Evolutionary conservation across 2,888 invertebrate species (phyloP), one percentile per base, ranked within the genome.

Genomic region (Entomobrya proxima): DNA sequence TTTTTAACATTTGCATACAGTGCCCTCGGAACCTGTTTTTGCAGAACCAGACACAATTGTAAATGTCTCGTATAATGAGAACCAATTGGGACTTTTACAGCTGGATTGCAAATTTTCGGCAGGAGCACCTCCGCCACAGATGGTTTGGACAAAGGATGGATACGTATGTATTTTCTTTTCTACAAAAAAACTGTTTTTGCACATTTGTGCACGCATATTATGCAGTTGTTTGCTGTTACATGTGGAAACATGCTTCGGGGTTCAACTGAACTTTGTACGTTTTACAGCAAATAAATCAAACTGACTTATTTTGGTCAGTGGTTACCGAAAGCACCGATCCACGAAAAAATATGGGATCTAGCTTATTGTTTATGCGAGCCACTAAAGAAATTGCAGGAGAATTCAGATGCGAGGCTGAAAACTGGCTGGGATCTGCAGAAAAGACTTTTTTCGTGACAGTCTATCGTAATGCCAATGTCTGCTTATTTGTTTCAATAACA

Each of bases 361-460:
- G 18, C 6, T 15, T 83, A 15, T 44, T 83, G 7, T 83, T 83
- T 40, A 83, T 83, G 83, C 47, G 83, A 37, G 83, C 83, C 0
- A 35, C 64, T 3, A 77, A 83, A 30, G 67, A 76, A 50, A 83
- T 83, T 21, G 67, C 24, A 40, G 83, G 83, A 47, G 44, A 77
- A 27, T 83, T 40, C n/a, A 44, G 44, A 21, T 83, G 83, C 44
- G 27, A 18, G 0, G 76, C 67, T 0, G 30, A 27, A 18, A 83
- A 77, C 35, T 0, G 7, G 11, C 4, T 30, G 24, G 76, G 76
- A 6, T 5, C 9, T 5, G 40, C 32, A 1, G 18, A 27, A 15
- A 76, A 55, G 18, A 30, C 37, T 7, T 83, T 83, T 18, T 13
- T 18, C 21, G 69, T 83, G 0, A 83, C 50, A 67, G 55, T 83